Evolutionary conservation across 1,140 invertebrate genomes (phyloP).

Genomic region (Drosophila tani): DNA sequence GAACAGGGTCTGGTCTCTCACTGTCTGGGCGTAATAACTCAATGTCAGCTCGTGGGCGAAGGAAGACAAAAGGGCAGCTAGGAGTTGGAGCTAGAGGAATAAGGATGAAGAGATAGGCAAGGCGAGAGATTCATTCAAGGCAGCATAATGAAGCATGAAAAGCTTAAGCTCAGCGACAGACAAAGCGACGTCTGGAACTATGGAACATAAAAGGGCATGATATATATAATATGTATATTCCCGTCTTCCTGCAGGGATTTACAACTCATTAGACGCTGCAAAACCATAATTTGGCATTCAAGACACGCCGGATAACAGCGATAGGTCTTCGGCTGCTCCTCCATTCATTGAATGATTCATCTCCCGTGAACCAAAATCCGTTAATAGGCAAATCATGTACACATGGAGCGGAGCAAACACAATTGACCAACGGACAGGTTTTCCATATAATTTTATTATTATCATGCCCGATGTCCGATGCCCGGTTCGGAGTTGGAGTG

Average conservation of each 20-base stretch:
- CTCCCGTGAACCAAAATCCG: conserved; percentile 35
- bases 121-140: conserved; percentile 51
- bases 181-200: conserved; percentile 55
- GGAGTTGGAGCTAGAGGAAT: conserved; percentile 5
- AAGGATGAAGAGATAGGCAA: conserved; percentile 26
- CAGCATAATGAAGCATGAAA: conserved; percentile 72
- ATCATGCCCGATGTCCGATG: conserved; percentile 51
- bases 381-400: conserved; percentile 81
- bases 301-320: conserved; percentile 49
- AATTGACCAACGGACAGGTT: conserved; percentile 74
- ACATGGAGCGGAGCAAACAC: conserved; percentile 9
- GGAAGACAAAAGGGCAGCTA: conserved; percentile 53
- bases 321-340: conserved; percentile 22
- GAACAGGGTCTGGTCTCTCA: not conserved
- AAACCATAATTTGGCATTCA: conserved; percentile 65
- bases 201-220: conserved; percentile 34
- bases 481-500: conserved; percentile 30
- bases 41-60: conserved; percentile 55
- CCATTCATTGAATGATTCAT: conserved; percentile 57
- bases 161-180: conserved; percentile 57
- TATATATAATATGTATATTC: conserved; percentile 33
- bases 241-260: conserved; percentile 46
- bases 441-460: conserved; percentile 48
- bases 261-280: conserved; percentile 60
- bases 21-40: conserved; percentile 72